Percentiles rank a stretch among this genome's conserved stretches.
These are phyloP conservation scores for Hyperoplus immaculatus DNA, from an alignment of 2,797 vertebrate genomes.

Conservation along the genomic window DNA sequence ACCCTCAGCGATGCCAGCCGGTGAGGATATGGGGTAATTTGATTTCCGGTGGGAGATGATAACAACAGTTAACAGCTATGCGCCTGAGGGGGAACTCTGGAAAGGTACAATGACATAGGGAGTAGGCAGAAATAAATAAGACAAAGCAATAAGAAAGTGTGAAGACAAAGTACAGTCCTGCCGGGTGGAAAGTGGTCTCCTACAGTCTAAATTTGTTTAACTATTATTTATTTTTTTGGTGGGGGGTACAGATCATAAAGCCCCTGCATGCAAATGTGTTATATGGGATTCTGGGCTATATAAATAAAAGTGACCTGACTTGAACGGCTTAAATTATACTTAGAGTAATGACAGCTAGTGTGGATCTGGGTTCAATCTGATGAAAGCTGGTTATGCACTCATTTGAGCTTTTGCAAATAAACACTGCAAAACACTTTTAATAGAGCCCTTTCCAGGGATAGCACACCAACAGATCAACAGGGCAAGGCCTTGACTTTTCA, in stretches of 20 bases:
- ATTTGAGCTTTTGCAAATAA: slow-evolving; percentile 37
- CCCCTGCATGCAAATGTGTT: too few species aligned
- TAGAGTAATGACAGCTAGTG: slow-evolving; percentile 68
- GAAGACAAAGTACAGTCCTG: slow-evolving; percentile 28
- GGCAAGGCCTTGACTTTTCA: slow-evolving; percentile 62
- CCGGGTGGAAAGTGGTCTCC: slow-evolving; percentile 34
- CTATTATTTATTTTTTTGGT: too few species aligned
- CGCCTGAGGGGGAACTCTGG: slow-evolving; percentile 56
- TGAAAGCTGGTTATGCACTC: slow-evolving; percentile 60
- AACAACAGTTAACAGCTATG: slow-evolving; percentile 76
- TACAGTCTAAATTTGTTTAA: too few species aligned
- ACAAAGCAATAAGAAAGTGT: slow-evolving; percentile 1
- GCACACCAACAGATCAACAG: slow-evolving; percentile 12
- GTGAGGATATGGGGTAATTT: slow-evolving; percentile 79
- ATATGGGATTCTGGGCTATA: too few species aligned
- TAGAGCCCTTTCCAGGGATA: slow-evolving; percentile 9
- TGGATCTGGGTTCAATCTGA: slow-evolving; percentile 68
- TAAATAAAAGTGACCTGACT: too few species aligned
- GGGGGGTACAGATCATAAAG: too few species aligned
- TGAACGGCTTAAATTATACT: slow-evolving; percentile 62
- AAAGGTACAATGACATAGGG: slow-evolving; percentile 62
- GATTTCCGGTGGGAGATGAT: slow-evolving; percentile 83
- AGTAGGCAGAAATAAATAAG: slow-evolving; percentile 34
- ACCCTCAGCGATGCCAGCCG: slow-evolving; percentile 73
- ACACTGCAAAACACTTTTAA: slow-evolving; percentile 20